Evolutionary conservation across 1,140 invertebrate species (phyloP), one percentile per base, ranked within the genome.

Genomic region (Helicoverpa zea): DNA sequence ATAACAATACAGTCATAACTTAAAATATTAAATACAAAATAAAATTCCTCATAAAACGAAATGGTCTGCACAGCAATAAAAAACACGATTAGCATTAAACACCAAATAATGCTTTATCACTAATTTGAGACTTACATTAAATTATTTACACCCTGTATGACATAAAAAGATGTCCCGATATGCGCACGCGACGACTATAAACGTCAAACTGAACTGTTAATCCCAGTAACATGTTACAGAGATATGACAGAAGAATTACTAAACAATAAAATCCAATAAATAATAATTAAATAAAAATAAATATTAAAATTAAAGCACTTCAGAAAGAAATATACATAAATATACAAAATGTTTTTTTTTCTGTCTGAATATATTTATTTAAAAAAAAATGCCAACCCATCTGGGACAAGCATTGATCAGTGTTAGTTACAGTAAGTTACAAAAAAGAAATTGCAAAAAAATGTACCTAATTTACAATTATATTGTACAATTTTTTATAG

Each of bases 181-280:
- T 93, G 92, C 91, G 92, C 92, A 93, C 92, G 92, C 91, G 92
- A 81, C 87, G 81, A 54, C 83, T 74, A 86, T 87, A 88, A 89
- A 87, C 23, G 81, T 77, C 77, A 81, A 84, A 85, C 82, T 82
- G 47, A 30, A 51, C 64, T 52, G 47, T 51, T 70, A 70, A 52
- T 35, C 51, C 14, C 14, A 56, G 16, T 13, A 56, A 4, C 52
- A 72, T 14, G 12, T n/a, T 13, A 56, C 68, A 72, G 52, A 56
- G 54, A 29, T 4, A 29, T 29, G 11, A 29, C 66, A 70, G 51
- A 30, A 56, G 68, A 13, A 16, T 13, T 13, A n/a, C 16, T 23
- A 23, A 23, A 2, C 23, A 23, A 23, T 23, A 23, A 23, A 23
- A 23, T 23, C 23, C 23, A 23, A 23, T 23, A 23, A 23, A 23